phyloP scores from a whole-genome alignment of 2,113 vertebrate genomes.

The Grammomys dolichurus region DNA sequence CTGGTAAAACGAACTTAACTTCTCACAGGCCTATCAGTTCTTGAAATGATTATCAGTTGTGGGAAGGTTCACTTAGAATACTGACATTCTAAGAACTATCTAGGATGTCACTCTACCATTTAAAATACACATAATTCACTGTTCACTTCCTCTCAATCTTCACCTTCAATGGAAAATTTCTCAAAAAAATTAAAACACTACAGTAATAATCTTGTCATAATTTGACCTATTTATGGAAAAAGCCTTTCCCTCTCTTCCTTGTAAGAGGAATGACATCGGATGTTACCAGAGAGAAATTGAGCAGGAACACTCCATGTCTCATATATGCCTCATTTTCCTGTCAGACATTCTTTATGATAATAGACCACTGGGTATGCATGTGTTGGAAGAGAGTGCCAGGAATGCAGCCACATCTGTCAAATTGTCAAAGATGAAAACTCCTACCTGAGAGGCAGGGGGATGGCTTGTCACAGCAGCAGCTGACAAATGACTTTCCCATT shows the following conservation, averaged over 20 bases:
- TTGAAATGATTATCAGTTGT: constrained; percentile 19
- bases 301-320: background rate
- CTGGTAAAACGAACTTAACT: background rate
- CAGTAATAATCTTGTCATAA: constrained; percentile 28
- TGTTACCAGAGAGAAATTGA: background rate
- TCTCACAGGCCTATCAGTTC: background rate
- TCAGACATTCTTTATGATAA: constrained; percentile 47
- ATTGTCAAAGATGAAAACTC: constrained; percentile 65
- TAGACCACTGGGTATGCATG: background rate
- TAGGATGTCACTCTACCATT: background rate
- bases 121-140: background rate
- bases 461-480: constrained; percentile 15
- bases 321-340: constrained; percentile 49
- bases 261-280: background rate
- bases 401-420: constrained; percentile 62
- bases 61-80: constrained; percentile 41
- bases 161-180: constrained; percentile 16
- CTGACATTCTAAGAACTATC: background rate
- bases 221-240: constrained; percentile 57
- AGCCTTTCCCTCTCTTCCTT: constrained; percentile 2
- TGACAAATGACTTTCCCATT: background rate
- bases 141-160: background rate
- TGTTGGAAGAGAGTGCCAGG: background rate
- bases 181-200: constrained; percentile 36
- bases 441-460: background rate